These are phyloP conservation scores for Himalopsyche kuldschensis DNA, from an alignment of 2,888 invertebrate genomes.

Conservation along the genomic window DNA sequence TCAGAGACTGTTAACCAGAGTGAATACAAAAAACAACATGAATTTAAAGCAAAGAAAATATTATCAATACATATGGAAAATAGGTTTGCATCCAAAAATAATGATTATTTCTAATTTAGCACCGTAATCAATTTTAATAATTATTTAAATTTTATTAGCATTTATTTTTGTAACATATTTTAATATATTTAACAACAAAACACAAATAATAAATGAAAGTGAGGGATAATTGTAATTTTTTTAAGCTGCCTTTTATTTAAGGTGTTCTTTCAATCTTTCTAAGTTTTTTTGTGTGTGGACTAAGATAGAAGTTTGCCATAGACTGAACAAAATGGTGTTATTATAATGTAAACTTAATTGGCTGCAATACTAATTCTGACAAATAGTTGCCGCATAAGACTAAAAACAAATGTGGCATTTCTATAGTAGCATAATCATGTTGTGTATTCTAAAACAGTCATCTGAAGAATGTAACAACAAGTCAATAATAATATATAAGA, in stretches of 20 bases:
- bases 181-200: too few relatives aligned
- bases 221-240: too few relatives aligned
- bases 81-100: background rate
- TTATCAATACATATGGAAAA: background rate
- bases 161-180: background rate
- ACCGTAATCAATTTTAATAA: background rate
- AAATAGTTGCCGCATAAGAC: too few relatives aligned
- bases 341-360: too few relatives aligned
- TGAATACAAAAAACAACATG: background rate
- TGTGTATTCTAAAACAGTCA: background rate
- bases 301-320: too few relatives aligned
- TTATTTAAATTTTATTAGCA: background rate
- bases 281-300: too few relatives aligned
- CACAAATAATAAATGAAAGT: too few relatives aligned
- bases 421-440: background rate
- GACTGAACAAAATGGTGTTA: too few relatives aligned
- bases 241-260: too few relatives aligned
- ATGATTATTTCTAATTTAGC: background rate
- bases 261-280: too few relatives aligned
- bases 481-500: constrained; percentile 19
- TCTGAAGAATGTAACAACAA: constrained; percentile 25
- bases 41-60: background rate
- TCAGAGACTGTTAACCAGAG: background rate
- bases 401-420: background rate
- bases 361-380: too few relatives aligned